Base-by-base conservation (phyloP, 2,888 invertebrate species). In the Leptogaster cylindrica region DNA sequence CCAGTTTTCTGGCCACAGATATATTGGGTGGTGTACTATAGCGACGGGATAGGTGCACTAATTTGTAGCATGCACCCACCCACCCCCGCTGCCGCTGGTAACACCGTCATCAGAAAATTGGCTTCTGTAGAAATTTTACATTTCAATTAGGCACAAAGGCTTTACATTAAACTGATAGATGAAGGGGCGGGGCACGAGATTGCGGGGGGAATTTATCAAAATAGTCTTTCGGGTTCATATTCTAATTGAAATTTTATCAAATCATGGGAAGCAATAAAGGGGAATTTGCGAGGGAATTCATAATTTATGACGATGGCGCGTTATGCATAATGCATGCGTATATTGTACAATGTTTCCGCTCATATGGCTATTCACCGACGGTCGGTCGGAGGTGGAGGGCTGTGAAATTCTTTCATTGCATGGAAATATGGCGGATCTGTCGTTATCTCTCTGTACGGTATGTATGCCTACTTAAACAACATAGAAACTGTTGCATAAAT, bases 181-280 rank as follows among this genome's bases (percentile, higher is more conserved):
- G n/a, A n/a, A n/a, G n/a, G n/a, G 51, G 31, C 28, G 14, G 28
- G 27, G 25, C 41, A n/a, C n/a, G n/a, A n/a, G n/a, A n/a, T n/a
- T n/a, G n/a, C n/a, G n/a, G n/a, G n/a, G 44, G 61, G 44, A 61
- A 61, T 61, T 61, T 44, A 41, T 61, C 61, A 61, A 61, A 61
- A 44, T 61, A 61, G 61, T 61, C 61, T 61, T 44, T 61, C 44
- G 31, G n/a, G 44, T 61, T 61, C 44, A 61, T 61, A 61, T 61
- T 61, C 61, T 61, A 61, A 61, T 61, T 61, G 61, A 61, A 61
- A 61, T 61, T 61, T 61, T 61, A 61, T 61, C 61, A 61, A 61
- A 61, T 61, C 61, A 61, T 33, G 61, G 61, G 44, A 61, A 44
- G 44, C 27, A 61, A 44, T 61, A 61, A 44, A 44, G 44, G 44